Evolutionary conservation across 2,888 invertebrate species (phyloP).

Genomic region (Suillia variegata): DNA sequence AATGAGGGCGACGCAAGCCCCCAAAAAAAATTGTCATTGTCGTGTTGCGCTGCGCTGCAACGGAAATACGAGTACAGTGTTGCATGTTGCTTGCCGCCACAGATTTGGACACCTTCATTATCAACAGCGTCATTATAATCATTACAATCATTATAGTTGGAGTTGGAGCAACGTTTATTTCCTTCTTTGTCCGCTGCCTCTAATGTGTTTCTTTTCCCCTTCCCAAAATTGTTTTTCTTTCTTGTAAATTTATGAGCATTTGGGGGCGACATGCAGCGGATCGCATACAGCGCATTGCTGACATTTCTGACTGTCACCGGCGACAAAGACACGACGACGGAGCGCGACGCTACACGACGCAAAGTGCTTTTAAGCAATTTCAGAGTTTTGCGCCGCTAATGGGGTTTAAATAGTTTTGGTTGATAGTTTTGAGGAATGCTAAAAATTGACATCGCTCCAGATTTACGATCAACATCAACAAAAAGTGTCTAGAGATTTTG

Average conservation of each 20-base stretch:
- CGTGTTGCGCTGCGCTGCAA: no score
- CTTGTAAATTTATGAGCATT: neutral
- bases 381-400: slow-evolving; percentile 26
- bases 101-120: neutral
- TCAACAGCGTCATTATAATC: neutral
- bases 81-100: neutral
- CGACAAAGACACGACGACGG: no score
- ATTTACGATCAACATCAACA: neutral
- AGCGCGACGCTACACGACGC: neutral
- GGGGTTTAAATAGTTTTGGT: slow-evolving; percentile 30
- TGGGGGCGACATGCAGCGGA: neutral
- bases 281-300: neutral
- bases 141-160: neutral
- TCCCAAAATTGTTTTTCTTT: neutral
- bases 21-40: neutral
- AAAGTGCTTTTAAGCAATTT: neutral
- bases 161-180: no score
- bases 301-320: neutral
- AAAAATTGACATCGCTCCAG: slow-evolving; percentile 6
- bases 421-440: neutral
- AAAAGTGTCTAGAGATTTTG: neutral
- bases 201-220: neutral
- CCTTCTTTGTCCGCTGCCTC: no score
- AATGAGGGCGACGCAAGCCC: neutral
- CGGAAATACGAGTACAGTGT: no score